phyloP scores from a whole-genome alignment of 2,113 vertebrate species.

The Maccullochella peelii region DNA sequence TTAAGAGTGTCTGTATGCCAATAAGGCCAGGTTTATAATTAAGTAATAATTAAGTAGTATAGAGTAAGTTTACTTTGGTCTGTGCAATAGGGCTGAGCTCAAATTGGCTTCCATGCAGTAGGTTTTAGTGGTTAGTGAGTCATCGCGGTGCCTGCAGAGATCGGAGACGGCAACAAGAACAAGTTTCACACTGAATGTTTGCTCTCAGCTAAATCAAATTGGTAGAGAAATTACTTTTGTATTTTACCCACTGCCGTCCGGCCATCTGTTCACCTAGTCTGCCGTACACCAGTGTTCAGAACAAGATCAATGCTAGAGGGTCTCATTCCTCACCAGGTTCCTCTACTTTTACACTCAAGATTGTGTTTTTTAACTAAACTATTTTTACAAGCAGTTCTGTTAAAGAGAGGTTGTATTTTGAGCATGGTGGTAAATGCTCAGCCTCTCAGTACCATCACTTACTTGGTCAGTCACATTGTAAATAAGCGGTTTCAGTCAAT shows the following conservation, averaged over 20 bases:
- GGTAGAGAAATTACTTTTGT: slow-evolving; percentile 19
- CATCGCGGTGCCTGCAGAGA: slow-evolving; percentile 10
- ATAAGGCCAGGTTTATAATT: slow-evolving; percentile 35
- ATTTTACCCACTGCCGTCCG: slow-evolving; percentile 40
- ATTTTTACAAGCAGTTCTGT: slow-evolving; percentile 9
- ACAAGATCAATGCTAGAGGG: neutral
- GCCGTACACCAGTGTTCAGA: neutral
- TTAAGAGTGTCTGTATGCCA: slow-evolving; percentile 52
- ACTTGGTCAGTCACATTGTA: neutral
- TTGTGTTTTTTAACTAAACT: slow-evolving; percentile 19
- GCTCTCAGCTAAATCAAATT: slow-evolving; percentile 13
- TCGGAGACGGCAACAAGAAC: neutral
- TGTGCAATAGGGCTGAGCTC: slow-evolving; percentile 18
- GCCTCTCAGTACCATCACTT: neutral
- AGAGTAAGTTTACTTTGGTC: slow-evolving; percentile 40
- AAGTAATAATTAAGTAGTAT: slow-evolving; percentile 20
- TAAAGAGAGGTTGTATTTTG: neutral
- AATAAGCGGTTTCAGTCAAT: neutral
- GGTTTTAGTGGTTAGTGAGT: slow-evolving; percentile 24
- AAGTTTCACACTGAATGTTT: slow-evolving; percentile 48
- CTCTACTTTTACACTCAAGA: slow-evolving; percentile 10
- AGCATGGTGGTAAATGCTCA: neutral
- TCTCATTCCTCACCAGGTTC: slow-evolving; percentile 11
- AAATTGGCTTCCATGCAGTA: slow-evolving; percentile 25
- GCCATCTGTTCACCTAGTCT: slow-evolving; percentile 37